phyloP scores from a whole-genome alignment of 2,888 invertebrate genomes.

The Steinernema hermaphroditum region DNA sequence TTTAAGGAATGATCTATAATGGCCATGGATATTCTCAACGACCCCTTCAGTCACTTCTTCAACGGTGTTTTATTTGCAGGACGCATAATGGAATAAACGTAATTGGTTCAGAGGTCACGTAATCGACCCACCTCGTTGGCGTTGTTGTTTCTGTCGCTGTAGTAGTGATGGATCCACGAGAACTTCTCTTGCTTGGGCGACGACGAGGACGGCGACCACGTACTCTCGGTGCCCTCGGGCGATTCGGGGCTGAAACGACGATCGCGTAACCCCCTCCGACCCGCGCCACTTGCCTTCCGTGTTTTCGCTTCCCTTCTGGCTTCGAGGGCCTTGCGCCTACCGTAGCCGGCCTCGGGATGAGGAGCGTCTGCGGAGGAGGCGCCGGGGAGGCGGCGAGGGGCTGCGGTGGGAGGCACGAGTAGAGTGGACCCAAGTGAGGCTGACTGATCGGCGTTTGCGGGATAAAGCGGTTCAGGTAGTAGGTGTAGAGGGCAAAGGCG shows the following conservation, averaged over 20 bases:
- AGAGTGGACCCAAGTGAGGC: not conserved
- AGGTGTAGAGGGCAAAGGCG: conserved; percentile 13
- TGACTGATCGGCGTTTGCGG: not conserved
- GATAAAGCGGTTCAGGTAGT: conserved; percentile 17
- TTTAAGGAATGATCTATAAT: too few species aligned
- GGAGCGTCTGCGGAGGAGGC: not conserved
- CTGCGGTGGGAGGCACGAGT: not conserved
- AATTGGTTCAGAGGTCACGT: too few species aligned
- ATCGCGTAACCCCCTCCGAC: not conserved
- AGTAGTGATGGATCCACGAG: conserved; percentile 20
- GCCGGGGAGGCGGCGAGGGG: not conserved
- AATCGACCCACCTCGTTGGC: not conserved
- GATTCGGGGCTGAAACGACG: conserved; percentile 13
- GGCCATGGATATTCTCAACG: too few species aligned
- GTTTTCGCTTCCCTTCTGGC: not conserved
- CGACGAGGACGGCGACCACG: conserved; percentile 13
- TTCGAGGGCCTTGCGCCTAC: not conserved
- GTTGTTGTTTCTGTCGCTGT: not conserved
- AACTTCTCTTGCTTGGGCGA: conserved; percentile 19
- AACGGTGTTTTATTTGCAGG: too few species aligned
- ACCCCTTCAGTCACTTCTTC: too few species aligned
- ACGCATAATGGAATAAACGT: too few species aligned
- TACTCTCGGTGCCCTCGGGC: conserved; percentile 25
- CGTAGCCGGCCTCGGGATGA: not conserved
- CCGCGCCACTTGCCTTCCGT: not conserved